A percentile compares a stretch with the other conserved stretches of the same genome.
These are phyloP conservation scores for Scophthalmus maximus DNA, from an alignment of 2,113 vertebrate species.

Conservation along the genomic window DNA sequence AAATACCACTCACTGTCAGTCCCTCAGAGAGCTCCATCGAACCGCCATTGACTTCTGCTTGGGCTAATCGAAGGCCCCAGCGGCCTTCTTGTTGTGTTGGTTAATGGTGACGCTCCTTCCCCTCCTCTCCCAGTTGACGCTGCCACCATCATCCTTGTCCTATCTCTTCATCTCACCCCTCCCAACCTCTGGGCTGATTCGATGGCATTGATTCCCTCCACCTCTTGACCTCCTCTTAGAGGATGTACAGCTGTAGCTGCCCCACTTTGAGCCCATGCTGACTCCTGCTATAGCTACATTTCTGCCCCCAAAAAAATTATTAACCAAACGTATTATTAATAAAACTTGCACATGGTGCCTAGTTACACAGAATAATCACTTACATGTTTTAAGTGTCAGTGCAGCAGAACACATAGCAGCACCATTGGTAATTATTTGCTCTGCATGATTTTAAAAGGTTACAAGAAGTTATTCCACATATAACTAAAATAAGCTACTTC, in stretches of 20 bases:
- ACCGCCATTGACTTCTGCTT: slow-evolving; percentile 59
- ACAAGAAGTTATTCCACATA: too few species aligned
- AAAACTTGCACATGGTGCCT: not conserved
- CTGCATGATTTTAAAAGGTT: too few species aligned
- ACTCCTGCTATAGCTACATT: not conserved
- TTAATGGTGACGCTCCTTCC: slow-evolving; percentile 67
- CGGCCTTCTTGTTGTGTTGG: slow-evolving; percentile 61
- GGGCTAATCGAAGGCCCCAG: slow-evolving; percentile 69
- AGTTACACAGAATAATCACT: too few species aligned
- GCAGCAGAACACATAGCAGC: too few species aligned
- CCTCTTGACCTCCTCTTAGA: slow-evolving; percentile 57
- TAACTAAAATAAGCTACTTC: too few species aligned
- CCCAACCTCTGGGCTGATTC: slow-evolving; percentile 41
- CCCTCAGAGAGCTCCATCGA: slow-evolving; percentile 48
- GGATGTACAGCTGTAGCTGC: slow-evolving; percentile 55
- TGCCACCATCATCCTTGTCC: slow-evolving; percentile 1
- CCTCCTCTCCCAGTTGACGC: slow-evolving; percentile 12
- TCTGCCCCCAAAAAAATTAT: too few species aligned
- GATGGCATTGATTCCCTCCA: slow-evolving; percentile 61
- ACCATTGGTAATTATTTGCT: too few species aligned
- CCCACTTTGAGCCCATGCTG: slow-evolving; percentile 18
- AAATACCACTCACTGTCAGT: slow-evolving; percentile 51
- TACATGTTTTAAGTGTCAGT: too few species aligned
- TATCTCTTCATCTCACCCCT: slow-evolving; percentile 40
- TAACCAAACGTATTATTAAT: too few species aligned